Percentiles rank a stretch among this genome's conserved stretches.
phyloP scores from a whole-genome alignment of 1,140 invertebrate genomes.

The Ctenoplectra terminalis region DNA sequence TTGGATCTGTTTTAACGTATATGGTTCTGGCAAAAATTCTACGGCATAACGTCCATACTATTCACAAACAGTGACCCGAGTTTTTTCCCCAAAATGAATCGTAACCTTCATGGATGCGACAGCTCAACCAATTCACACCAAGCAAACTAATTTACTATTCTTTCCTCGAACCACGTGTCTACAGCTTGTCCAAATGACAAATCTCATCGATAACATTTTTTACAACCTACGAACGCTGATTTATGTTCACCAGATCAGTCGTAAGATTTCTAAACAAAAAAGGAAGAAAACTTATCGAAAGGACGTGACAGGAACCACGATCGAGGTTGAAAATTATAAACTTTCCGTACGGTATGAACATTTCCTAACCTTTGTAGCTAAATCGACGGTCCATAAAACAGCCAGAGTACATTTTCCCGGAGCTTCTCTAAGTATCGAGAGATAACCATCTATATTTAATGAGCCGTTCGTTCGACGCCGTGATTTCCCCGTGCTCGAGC shows the following conservation, averaged over 20 bases:
- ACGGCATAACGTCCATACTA: neutral
- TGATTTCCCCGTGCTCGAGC: conserved; percentile 38
- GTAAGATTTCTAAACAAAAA: neutral
- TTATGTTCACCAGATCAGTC: conserved; percentile 2
- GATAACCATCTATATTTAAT: conserved; percentile 47
- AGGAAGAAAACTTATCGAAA: neutral
- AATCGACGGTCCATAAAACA: conserved; percentile 24
- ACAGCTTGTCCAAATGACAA: neutral
- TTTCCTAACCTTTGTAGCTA: conserved; percentile 19
- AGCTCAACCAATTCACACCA: neutral
- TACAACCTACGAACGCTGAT: neutral
- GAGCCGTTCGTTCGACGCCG: conserved; percentile 17
- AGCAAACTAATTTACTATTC: no score
- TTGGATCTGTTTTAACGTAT: no score
- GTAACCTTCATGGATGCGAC: neutral
- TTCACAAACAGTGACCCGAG: neutral
- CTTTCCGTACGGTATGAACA: conserved; percentile 16
- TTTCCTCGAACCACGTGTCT: neutral
- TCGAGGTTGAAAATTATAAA: conserved; percentile 13
- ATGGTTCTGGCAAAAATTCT: no score
- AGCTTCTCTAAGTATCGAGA: neutral
- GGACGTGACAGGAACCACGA: neutral
- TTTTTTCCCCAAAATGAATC: neutral
- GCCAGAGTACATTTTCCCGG: conserved; percentile 26
- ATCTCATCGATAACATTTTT: conserved; percentile 25